Evolutionary conservation across 1,140 invertebrate genomes (phyloP), one percentile per base, ranked within the genome.

Genomic region (Uloborus diversus): DNA sequence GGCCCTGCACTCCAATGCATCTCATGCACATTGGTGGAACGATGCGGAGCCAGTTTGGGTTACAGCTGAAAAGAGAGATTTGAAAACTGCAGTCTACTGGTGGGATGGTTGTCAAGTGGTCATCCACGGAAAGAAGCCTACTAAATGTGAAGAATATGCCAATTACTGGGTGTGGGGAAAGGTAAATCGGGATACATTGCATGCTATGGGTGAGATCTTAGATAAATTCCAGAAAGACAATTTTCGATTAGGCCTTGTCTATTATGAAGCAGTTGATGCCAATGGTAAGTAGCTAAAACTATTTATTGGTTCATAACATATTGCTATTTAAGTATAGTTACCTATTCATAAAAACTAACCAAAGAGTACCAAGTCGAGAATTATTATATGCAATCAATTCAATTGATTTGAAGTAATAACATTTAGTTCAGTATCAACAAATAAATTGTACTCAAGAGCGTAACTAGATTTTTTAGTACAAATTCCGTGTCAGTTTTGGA

Each of bases 51-150:
- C 82, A 17, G 33, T 83, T 5, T 83, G 83, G 83, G 57, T 80
- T 4, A 83, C 80, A 5, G 83, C 83, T 1, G 83, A 83, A 25
- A 76, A 81, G 27, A 53, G 69, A 20, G 79, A 76, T 3, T n/a
- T 81, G 7, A 75, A 79, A 35, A 76, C 80, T 25, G 83, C 83
- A 5, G 59, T 83, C 4, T 83, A 80, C 49, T 83, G 80, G 68
- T 83, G 83, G 83, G 83, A 83, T 35, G 83, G 83, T 9, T 83
- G 83, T 35, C 83, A 83, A 64, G 83, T 82, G 2, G 14, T 57
- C 4, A 79, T 82, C 13, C 42, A 66, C 4, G 79, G 78, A 0
- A 70, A 56, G 25, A 79, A 75, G 30, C 61, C 76, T 2, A 65
- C 69, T 2, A 49, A 70, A 32, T 82, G 81, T 30, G 70, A 70